Evolutionary conservation across 2,888 invertebrate species (phyloP).

Genomic region (Gymnocheta viridis): DNA sequence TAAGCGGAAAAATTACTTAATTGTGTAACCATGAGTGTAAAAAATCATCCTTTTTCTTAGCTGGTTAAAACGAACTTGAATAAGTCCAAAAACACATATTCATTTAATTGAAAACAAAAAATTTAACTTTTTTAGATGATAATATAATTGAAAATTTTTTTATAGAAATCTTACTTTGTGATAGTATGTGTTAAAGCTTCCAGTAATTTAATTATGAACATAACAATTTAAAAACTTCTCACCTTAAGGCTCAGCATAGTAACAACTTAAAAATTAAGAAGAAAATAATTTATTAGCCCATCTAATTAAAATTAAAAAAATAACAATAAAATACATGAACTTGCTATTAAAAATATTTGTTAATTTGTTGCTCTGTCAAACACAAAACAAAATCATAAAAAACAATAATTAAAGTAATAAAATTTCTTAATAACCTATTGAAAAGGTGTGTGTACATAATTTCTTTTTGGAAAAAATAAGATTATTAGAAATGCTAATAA

Average conservation of each 20-base stretch:
- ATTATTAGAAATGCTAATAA: constrained; percentile 20
- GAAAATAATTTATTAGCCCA: not conserved
- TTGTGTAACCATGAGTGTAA: too few species aligned
- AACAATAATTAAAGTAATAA: not conserved
- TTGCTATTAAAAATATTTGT: not conserved
- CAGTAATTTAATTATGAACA: not conserved
- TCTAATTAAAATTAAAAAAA: not conserved
- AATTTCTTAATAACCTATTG: not conserved
- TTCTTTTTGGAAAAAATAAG: not conserved
- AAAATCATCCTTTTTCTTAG: too few species aligned
- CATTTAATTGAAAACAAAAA: too few species aligned
- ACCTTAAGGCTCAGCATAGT: not conserved
- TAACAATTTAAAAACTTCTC: not conserved
- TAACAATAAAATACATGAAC: not conserved
- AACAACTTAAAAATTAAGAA: not conserved
- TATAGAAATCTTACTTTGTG: too few species aligned
- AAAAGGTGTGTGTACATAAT: not conserved
- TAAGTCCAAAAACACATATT: too few species aligned
- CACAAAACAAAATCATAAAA: not conserved
- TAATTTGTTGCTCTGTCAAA: constrained; percentile 14
- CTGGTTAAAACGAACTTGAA: too few species aligned
- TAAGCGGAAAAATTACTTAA: too few species aligned
- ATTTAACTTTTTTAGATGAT: too few species aligned
- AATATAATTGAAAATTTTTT: too few species aligned
- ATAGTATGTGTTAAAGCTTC: not conserved